phyloP scores from a whole-genome alignment of 2,797 vertebrate genomes.

The Myotis vivesi region DNA sequence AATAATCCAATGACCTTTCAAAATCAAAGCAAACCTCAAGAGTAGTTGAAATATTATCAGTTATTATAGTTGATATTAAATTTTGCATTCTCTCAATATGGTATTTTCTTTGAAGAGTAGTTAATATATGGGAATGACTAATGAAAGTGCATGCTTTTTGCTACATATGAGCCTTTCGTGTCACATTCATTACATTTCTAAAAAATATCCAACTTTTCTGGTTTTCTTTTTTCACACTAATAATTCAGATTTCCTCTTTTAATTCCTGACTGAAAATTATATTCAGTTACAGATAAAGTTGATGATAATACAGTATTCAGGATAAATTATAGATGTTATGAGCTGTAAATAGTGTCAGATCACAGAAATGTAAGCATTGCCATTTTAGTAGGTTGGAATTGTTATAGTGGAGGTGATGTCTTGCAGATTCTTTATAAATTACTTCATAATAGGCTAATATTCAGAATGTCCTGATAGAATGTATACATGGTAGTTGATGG shows the following conservation, averaged over 20 bases:
- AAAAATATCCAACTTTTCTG: background rate
- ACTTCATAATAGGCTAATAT: background rate
- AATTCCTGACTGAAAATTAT: background rate
- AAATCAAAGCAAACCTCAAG: background rate
- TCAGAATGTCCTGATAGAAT: background rate
- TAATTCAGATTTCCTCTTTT: constrained; percentile 49
- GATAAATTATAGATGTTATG: constrained; percentile 1
- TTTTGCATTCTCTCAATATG: background rate
- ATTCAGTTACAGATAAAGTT: constrained; percentile 12
- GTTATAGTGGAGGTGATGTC: background rate
- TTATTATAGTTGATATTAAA: background rate
- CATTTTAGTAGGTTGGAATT: constrained; percentile 4
- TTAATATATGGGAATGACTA: background rate
- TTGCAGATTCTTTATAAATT: constrained; percentile 16
- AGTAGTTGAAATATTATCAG: background rate
- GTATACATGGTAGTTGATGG: background rate
- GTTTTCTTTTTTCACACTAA: background rate
- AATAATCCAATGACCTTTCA: background rate
- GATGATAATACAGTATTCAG: background rate
- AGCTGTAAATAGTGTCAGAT: background rate
- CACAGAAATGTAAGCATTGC: background rate
- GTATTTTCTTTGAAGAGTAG: constrained; percentile 30
- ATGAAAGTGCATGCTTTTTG: background rate
- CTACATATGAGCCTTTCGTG: background rate
- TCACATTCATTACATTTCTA: background rate